phyloP scores from a whole-genome alignment of 2,113 vertebrate genomes.

The Lepidothrix coronata region DNA sequence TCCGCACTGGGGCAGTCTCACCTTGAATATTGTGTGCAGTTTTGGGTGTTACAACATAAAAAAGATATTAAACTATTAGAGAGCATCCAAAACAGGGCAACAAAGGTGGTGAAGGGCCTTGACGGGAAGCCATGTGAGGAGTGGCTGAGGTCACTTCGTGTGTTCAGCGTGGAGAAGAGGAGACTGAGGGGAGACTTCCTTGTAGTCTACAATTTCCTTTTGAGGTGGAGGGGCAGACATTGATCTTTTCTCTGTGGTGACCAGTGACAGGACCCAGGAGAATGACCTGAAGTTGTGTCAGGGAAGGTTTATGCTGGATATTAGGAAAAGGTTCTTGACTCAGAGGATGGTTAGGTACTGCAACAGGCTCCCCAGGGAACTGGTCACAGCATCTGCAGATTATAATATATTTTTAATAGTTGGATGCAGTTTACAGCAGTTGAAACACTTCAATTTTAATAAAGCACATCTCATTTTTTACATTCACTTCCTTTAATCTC shows the following conservation, averaged over 20 bases:
- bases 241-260: neutral
- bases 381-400: neutral
- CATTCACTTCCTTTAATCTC: neutral
- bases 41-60: neutral
- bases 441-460: neutral
- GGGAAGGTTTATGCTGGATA: neutral
- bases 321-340: neutral
- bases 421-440: neutral
- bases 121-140: neutral
- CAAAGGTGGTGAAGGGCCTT: neutral
- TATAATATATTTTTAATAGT: neutral
- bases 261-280: neutral
- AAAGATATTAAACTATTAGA: neutral
- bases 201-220: neutral
- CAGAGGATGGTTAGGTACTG: neutral
- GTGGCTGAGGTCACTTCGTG: neutral
- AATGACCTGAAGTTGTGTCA: neutral
- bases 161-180: neutral
- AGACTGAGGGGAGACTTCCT: neutral
- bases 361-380: neutral
- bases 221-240: neutral
- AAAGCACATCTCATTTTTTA: neutral
- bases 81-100: neutral
- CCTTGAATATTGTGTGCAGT: neutral
- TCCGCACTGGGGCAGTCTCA: neutral